Evolutionary conservation across 2,888 invertebrate genomes (phyloP).

Genomic region (Hartigia nigra): DNA sequence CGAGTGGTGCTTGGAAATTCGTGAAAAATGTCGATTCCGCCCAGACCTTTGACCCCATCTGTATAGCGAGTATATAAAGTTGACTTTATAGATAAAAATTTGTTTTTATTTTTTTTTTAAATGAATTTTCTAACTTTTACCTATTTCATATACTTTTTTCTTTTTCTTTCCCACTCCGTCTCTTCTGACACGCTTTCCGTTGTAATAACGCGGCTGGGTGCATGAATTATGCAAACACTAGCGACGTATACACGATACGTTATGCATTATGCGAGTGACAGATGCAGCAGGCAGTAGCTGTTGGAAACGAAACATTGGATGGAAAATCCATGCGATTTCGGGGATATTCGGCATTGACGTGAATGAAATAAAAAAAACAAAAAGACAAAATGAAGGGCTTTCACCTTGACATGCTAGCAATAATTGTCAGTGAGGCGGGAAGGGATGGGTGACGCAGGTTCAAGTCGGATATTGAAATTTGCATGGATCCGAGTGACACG

Average conservation of each 20-base stretch:
- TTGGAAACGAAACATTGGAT: conserved; percentile 18
- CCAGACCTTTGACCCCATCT: background rate
- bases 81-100: background rate
- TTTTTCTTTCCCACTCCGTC: conserved; percentile 25
- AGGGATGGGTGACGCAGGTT: background rate
- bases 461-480: conserved; percentile 34
- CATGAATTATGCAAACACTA: conserved; percentile 46
- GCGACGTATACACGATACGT: conserved; percentile 42
- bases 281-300: conserved; percentile 43
- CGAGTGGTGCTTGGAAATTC: background rate
- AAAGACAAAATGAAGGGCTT: background rate
- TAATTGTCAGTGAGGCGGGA: background rate
- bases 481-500: conserved; percentile 38
- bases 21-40: background rate
- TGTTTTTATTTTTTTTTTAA: background rate
- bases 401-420: background rate
- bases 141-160: background rate
- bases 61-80: background rate
- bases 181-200: conserved; percentile 39
- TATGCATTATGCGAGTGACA: conserved; percentile 49
- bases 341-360: background rate
- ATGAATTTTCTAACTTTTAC: background rate
- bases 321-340: background rate
- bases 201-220: conserved; percentile 35
- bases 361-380: background rate